These are phyloP conservation scores for Sparus aurata DNA, from an alignment of 2,797 vertebrate genomes.

Conservation along the genomic window DNA sequence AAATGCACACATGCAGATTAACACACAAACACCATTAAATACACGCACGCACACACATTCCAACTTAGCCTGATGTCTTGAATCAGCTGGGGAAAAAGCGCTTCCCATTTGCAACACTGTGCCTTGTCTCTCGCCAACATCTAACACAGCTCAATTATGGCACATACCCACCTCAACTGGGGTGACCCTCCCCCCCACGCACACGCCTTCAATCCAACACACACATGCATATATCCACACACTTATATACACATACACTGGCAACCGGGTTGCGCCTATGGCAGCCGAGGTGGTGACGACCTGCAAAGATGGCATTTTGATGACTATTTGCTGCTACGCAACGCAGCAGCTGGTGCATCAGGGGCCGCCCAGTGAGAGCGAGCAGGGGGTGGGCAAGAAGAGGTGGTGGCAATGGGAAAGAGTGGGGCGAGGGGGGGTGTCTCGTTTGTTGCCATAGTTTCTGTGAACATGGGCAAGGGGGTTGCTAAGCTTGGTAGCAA, in stretches of 20 bases:
- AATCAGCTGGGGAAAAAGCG: constrained; percentile 63
- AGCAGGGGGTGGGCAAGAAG: constrained; percentile 64
- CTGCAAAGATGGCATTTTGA: constrained; percentile 84
- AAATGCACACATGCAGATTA: constrained; percentile 26
- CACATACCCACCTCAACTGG: constrained; percentile 66
- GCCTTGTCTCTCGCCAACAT: constrained; percentile 67
- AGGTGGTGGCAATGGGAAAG: constrained; percentile 55
- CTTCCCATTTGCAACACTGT: constrained; percentile 68
- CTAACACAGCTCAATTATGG: constrained; percentile 81
- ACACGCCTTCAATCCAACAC: constrained; percentile 8
- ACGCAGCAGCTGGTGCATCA: constrained; percentile 85
- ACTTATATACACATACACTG: constrained; percentile 46
- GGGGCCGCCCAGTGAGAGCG: constrained; percentile 69
- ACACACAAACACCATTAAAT: constrained; percentile 17
- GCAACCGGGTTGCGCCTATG: constrained; percentile 69
- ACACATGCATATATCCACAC: constrained; percentile 8
- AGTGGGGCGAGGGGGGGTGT: constrained; percentile 42
- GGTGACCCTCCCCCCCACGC: constrained; percentile 30
- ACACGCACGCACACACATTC: constrained; percentile 35
- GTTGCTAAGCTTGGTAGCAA: constrained; percentile 69
- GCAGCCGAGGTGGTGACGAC: constrained; percentile 71
- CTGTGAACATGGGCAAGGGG: constrained; percentile 64
- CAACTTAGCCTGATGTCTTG: constrained; percentile 72
- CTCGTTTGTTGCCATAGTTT: constrained; percentile 83
- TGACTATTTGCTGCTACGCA: constrained; percentile 85